Evolutionary conservation across 2,888 invertebrate species (phyloP), one percentile per base, ranked within the genome.

Genomic region (Allygus modestus): DNA sequence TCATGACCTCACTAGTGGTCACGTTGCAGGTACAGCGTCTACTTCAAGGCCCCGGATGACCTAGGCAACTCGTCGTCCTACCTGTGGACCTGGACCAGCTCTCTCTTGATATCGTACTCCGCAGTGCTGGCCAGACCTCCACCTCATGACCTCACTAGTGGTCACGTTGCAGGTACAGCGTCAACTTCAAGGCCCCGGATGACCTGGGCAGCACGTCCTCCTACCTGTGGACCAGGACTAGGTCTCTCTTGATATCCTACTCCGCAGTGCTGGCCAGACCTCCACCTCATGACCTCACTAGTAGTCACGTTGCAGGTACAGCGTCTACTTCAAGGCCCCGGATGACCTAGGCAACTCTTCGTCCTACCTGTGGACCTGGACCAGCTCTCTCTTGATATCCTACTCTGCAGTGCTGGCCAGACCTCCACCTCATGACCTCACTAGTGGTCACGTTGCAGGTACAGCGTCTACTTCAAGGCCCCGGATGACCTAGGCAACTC

Each of bases 311-410:
- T n/a, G 37, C 17, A 77, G 77, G n/a, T 77, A 77, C 51, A 41
- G 41, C n/a, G 5, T 77, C 17, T 77, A 51, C 77, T 23, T 28
- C 17, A 46, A 23, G 51, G 46, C 77, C 51, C 46, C 46, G 5
- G 43, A 43, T 77, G 77, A 46, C 43, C 31, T 28, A 0, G 77
- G 77, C 26, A 77, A 26, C 20, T 77, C 77, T 26, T 43, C 77
- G 51, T 77, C 46, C 51, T 77, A 77, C 31, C 77, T 77, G 28
- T 43, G 77, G 43, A 77, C 77, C 15, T 77, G 77, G 77, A 43
- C 51, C 26, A 23, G 77, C 28, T 28, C 37, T 17, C 46, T 77
- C 26, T 77, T 46, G 77, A 17, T 77, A 26, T 43, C 77, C 11
- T 77, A 46, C 28, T 4, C 37, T 2, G 43, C 4, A 26, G 77